Percentiles rank a stretch among this genome's conserved stretches.
Conservation (phyloP, 2,888 invertebrate genomes). For the Tiliacea citrago region DNA sequence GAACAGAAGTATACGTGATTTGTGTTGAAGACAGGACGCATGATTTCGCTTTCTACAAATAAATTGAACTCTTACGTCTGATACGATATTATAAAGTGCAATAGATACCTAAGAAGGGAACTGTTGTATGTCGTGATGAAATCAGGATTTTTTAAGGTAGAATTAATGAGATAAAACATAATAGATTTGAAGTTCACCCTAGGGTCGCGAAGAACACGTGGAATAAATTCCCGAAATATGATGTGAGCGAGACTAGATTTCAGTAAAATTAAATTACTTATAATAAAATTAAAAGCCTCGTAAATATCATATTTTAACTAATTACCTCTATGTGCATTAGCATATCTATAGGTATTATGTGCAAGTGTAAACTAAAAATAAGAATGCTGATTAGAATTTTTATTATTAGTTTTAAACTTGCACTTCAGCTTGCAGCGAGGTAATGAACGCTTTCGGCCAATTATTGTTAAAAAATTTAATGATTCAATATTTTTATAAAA, state of each 20-base stretch:
- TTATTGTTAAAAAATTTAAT: too few relatives aligned
- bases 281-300: neutral
- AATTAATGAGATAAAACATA: neutral
- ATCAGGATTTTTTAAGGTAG: neutral
- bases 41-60: slow-evolving; percentile 30
- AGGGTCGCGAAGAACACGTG: neutral
- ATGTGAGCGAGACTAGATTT: neutral
- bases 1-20: slow-evolving; percentile 43
- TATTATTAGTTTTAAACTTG: too few relatives aligned
- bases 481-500: too few relatives aligned
- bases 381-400: too few relatives aligned
- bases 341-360: too few relatives aligned
- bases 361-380: too few relatives aligned
- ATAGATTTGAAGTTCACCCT: neutral
- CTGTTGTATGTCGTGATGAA: neutral
- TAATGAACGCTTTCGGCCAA: too few relatives aligned
- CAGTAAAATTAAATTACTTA: neutral
- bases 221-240: neutral
- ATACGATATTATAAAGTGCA: slow-evolving; percentile 17
- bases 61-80: slow-evolving; percentile 12
- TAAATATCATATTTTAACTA: neutral
- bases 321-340: too few relatives aligned
- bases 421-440: too few relatives aligned
- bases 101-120: too few relatives aligned
- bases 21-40: neutral